Percentiles rank a stretch among this genome's conserved stretches.
These are phyloP conservation scores for Halictus rubicundus DNA, from an alignment of 1,140 invertebrate species.

Conservation along the genomic window DNA sequence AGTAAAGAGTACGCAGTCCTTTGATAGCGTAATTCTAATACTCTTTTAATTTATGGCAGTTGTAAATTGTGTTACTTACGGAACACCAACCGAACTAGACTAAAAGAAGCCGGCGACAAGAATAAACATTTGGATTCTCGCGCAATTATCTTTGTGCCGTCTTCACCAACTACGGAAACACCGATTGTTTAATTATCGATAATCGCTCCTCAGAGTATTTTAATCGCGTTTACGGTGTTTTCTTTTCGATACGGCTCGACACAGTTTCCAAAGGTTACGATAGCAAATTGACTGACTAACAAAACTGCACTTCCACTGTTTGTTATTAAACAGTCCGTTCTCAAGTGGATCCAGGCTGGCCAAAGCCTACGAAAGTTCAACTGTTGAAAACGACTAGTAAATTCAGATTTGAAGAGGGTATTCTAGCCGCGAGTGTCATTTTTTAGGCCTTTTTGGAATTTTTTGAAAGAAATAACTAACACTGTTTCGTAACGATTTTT, in stretches of 20 bases:
- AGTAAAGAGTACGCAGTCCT: too few species aligned
- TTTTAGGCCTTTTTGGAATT: too few species aligned
- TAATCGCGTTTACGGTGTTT: slow-evolving; percentile 23
- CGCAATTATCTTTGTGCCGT: slow-evolving; percentile 43
- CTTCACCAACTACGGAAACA: slow-evolving; percentile 19
- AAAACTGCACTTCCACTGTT: not conserved
- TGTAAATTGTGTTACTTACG: slow-evolving; percentile 42
- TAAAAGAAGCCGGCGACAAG: not conserved
- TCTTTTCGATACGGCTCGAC: slow-evolving; percentile 11
- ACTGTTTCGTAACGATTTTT: too few species aligned
- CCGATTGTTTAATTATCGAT: slow-evolving; percentile 50
- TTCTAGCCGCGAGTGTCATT: too few species aligned
- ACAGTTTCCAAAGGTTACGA: slow-evolving; percentile 6
- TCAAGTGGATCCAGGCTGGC: not conserved
- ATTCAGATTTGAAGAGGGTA: too few species aligned
- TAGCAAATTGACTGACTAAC: not conserved
- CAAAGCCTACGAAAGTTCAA: not conserved
- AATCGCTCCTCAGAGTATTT: slow-evolving; percentile 20
- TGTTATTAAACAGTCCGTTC: slow-evolving; percentile 5
- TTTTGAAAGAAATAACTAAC: too few species aligned
- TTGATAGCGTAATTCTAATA: not conserved
- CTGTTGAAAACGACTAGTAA: not conserved
- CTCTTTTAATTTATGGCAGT: not conserved
- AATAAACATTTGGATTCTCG: slow-evolving; percentile 52
- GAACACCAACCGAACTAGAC: slow-evolving; percentile 8